Evolutionary conservation across 2,888 invertebrate genomes (phyloP), one percentile per base, ranked within the genome.

Genomic region (Erebia epiphron): DNA sequence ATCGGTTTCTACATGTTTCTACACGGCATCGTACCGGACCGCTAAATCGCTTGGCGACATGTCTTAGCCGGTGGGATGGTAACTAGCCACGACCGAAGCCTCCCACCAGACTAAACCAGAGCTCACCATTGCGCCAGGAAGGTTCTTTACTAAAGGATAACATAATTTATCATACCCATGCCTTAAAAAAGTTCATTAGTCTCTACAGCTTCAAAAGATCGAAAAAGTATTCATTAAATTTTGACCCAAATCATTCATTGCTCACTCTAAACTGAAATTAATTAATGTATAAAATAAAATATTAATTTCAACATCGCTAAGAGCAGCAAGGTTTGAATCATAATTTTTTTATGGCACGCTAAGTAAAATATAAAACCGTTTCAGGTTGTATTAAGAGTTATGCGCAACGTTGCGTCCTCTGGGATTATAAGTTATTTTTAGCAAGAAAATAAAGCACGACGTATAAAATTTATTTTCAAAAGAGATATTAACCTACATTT

Each of bases 351-450:
- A 62, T 49, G 49, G 49, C 62, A 21, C 18, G 14, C 21, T 46
- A 62, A 62, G 61, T 62, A 46, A 62, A 62, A 62, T 49, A 62
- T 62, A 49, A 62, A 62, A 21, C 21, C 21, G 62, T 62, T 49
- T 62, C 49, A 21, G 62, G 62, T 18, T 21, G 18, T 62, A 62
- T 49, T 62, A 49, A 62, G 21, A 62, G 62, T 49, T 18, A 62
- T 46, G 62, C 21, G 13, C 62, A 49, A 62, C 46, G 62, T 14
- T 49, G 62, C 62, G 62, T 62, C 46, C 49, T 49, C 21, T n/a
- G 62, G 62, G 62, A 49, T 18, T 16, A 61, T 21, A 49, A 49
- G 62, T 62, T 49, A 62, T 62, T 46, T 57, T 14, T n/a, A 62
- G 46, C 62, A 46, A 21, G 21, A 21, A 61, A 61, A 62, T 46